A percentile compares a stretch with the other conserved stretches of the same genome.
phyloP scores from a whole-genome alignment of 2,113 vertebrate species.

The Quiscalus mexicanus region DNA sequence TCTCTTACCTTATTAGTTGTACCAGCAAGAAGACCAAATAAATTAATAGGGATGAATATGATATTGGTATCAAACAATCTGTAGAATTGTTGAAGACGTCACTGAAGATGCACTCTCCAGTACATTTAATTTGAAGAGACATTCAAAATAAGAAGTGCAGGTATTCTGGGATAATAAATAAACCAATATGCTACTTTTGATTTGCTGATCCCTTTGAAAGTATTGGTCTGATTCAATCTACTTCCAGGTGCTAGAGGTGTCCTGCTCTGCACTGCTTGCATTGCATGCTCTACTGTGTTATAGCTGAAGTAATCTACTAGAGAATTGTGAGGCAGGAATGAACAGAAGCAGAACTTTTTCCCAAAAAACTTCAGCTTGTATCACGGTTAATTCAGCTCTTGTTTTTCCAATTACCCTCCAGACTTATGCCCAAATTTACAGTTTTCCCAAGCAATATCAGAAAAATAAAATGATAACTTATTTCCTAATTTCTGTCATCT shows the following conservation, averaged over 20 bases:
- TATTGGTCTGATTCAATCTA: background rate
- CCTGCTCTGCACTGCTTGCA: background rate
- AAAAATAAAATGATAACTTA: background rate
- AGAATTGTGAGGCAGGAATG: background rate
- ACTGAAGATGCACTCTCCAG: background rate
- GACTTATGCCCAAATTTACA: background rate
- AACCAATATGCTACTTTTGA: background rate
- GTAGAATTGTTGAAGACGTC: background rate
- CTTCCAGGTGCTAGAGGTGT: background rate
- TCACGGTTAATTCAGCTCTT: background rate
- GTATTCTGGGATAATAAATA: background rate
- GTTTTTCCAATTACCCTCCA: background rate
- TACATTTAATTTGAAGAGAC: background rate
- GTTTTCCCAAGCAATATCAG: background rate
- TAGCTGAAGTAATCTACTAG: background rate
- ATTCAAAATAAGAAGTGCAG: background rate
- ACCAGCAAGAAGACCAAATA: background rate
- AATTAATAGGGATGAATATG: background rate
- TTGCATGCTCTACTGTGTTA: accelerated
- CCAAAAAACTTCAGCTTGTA: background rate
- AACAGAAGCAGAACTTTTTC: background rate
- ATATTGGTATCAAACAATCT: background rate
- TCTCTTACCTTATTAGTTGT: background rate
- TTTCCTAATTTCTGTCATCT: background rate
- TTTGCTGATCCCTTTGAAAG: background rate